Evolutionary conservation across 2,113 vertebrate genomes (phyloP).

Genomic region (Gobio gobio): DNA sequence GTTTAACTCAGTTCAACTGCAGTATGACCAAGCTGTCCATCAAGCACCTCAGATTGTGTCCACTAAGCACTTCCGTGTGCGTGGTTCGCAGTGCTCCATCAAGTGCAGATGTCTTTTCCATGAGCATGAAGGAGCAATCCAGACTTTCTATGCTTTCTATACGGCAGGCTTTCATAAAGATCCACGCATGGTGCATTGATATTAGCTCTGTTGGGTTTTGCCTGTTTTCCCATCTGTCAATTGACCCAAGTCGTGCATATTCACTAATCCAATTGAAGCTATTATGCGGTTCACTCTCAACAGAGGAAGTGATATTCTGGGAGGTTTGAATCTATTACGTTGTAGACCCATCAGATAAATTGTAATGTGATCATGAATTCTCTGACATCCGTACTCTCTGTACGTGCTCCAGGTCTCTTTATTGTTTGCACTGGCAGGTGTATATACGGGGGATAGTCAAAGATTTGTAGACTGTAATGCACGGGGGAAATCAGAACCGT

Average conservation of each 20-base stretch:
- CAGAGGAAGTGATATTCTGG: background rate
- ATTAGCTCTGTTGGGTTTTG: background rate
- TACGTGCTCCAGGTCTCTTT: background rate
- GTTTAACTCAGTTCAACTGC: slow-evolving; percentile 1
- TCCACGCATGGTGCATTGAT: background rate
- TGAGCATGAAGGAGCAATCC: background rate
- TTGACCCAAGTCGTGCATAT: slow-evolving; percentile 8
- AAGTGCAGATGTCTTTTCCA: slow-evolving; percentile 2
- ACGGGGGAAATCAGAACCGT: background rate
- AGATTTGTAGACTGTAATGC: slow-evolving; percentile 5
- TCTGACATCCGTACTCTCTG: background rate
- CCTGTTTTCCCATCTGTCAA: background rate
- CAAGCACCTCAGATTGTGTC: slow-evolving; percentile 2
- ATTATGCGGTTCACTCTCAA: slow-evolving; percentile 7
- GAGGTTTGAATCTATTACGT: background rate
- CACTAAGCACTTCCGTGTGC: background rate
- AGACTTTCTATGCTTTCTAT: background rate
- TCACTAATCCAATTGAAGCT: slow-evolving; percentile 18
- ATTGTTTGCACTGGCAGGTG: slow-evolving; percentile 4
- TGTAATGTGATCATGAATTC: slow-evolving; percentile 9
- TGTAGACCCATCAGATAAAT: background rate
- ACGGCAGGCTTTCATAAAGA: background rate
- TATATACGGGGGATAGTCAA: background rate
- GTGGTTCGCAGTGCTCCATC: background rate
- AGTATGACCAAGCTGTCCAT: slow-evolving; percentile 9